These are phyloP conservation scores for Druceiella hillmani DNA, from an alignment of 2,888 invertebrate genomes.

Conservation along the genomic window DNA sequence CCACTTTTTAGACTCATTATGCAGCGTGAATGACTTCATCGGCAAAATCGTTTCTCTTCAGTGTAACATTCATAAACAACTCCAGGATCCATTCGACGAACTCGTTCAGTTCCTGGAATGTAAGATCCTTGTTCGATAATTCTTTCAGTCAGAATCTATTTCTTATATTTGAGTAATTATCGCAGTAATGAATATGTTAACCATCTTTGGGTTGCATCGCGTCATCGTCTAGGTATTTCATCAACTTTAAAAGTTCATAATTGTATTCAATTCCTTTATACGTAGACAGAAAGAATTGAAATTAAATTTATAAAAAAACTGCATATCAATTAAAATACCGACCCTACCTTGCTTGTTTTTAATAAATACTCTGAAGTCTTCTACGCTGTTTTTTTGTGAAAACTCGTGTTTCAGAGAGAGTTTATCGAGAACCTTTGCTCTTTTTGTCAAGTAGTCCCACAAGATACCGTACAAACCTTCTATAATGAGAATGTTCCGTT, in stretches of 20 bases:
- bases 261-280: constrained; percentile 56
- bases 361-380: constrained; percentile 51
- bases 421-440: constrained; percentile 48
- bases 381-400: constrained; percentile 51
- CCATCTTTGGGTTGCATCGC: constrained; percentile 59
- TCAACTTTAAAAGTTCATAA: constrained; percentile 62
- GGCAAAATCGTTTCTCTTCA: constrained; percentile 31
- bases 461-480: constrained; percentile 54
- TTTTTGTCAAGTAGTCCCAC: constrained; percentile 58
- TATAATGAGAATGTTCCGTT: constrained; percentile 58
- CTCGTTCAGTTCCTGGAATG: constrained; percentile 33
- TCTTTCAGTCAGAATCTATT: constrained; percentile 37
- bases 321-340: constrained; percentile 73
- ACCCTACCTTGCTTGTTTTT: constrained; percentile 57
- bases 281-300: constrained; percentile 29
- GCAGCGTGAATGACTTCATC: constrained; percentile 53
- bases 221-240: constrained; percentile 64
- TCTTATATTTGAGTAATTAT: constrained; percentile 54
- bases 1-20: constrained; percentile 68
- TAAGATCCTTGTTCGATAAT: constrained; percentile 32
- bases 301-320: constrained; percentile 48
- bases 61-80: constrained; percentile 32
- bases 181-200: constrained; percentile 68
- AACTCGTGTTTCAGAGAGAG: constrained; percentile 46
- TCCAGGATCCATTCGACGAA: constrained; percentile 61